phyloP scores from a whole-genome alignment of 2,797 vertebrate genomes.

The Xiphorhynchus erythropygius region DNA sequence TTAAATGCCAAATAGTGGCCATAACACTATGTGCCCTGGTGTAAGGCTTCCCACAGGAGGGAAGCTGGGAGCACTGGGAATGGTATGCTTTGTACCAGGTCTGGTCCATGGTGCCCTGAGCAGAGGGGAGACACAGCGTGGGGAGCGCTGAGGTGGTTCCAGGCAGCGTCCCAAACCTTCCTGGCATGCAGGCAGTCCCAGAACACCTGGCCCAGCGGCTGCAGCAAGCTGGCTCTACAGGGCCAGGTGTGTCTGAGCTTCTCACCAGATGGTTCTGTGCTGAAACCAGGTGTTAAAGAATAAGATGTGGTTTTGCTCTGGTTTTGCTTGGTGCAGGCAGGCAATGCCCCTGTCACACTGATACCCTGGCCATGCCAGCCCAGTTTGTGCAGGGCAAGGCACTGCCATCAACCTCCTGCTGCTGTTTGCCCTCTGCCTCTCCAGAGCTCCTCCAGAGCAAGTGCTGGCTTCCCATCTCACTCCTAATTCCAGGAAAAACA shows the following conservation, averaged over 20 bases:
- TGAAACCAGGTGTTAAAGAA: neutral
- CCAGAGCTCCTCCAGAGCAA: constrained; percentile 7
- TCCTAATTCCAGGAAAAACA: constrained; percentile 61
- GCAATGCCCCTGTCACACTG: neutral
- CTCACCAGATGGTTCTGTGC: neutral
- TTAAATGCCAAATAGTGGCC: neutral
- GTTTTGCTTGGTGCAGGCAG: neutral
- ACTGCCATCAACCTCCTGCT: neutral
- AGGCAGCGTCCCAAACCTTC: neutral
- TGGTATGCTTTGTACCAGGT: fast-evolving
- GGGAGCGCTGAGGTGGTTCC: neutral
- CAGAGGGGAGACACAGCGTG: neutral
- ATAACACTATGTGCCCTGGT: fast-evolving
- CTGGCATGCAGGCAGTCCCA: neutral
- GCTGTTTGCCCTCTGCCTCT: neutral
- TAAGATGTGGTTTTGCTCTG: neutral
- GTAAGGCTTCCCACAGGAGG: neutral
- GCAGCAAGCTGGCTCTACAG: neutral
- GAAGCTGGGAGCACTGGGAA: neutral
- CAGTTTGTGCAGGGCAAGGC: neutral
- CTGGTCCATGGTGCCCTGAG: neutral
- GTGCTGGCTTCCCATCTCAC: constrained; percentile 22
- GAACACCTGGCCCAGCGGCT: neutral
- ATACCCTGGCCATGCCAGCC: neutral
- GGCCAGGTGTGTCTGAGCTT: neutral